Evolutionary conservation across 2,888 invertebrate species (phyloP), one percentile per base, ranked within the genome.

Genomic region (Tethea ocularis): DNA sequence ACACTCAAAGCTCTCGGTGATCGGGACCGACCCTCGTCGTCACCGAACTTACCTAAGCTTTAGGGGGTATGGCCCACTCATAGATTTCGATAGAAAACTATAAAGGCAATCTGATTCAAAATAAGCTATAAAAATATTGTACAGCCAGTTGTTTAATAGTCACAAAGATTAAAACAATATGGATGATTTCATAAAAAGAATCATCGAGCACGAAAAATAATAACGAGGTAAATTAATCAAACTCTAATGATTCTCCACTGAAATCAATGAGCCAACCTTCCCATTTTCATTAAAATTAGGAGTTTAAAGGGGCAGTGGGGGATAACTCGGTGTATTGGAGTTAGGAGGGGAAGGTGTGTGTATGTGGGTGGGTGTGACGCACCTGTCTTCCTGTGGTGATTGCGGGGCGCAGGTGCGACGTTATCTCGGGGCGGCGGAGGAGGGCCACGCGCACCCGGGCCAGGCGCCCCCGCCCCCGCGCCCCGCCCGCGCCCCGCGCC

Each of bases 371-470:
- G 38, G 59, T 55, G 72, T 67, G 66, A 73, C 84, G 74, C 84
- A 93, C 93, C 93, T 93, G 93, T 82, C 74, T 92, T 93, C 71
- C 93, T 85, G 68, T 89, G 91, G 62, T 87, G 92, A 69, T 86
- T 89, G 63, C 92, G 86, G 63, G 87, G 88, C 61, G 83, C 84
- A 60, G 88, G 84, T 61, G 86, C 94, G 79, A 95, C 94, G 81
- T 94, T 94, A 75, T 96, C 96, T 62, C 97, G 93, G 0, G 97
- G 97, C 11, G 97, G 97, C 36, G 97, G 97, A 51, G 97, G 97
- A n/a, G 97, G 97, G 57, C 97, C 97, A 73, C 97, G 94, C 5
- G 97, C 97, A n/a, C 97, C 97, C 6, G 97, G 97, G 55, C 97
- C 91, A 15, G 78, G 75, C 11, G 82, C 82, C 23, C 66, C 77